phyloP scores from a whole-genome alignment of 2,888 invertebrate genomes.

The Parnassius orleans region DNA sequence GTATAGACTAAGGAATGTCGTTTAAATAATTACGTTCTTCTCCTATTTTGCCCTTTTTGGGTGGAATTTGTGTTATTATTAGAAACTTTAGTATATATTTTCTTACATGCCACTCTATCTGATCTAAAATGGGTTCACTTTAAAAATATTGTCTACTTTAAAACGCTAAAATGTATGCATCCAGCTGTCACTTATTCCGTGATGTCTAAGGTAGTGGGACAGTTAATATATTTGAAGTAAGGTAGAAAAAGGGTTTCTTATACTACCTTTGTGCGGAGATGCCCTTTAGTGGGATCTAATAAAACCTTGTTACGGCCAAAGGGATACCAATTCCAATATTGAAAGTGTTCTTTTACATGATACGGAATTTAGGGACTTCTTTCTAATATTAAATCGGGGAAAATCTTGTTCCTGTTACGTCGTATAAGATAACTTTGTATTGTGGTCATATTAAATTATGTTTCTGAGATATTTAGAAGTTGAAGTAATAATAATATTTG shows the following conservation, averaged over 20 bases:
- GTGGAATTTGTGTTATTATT: too few species aligned
- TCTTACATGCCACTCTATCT: too few species aligned
- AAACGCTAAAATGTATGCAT: constrained; percentile 31
- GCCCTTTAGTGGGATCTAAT: constrained; percentile 81
- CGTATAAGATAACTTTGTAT: constrained; percentile 47
- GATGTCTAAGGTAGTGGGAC: constrained; percentile 66
- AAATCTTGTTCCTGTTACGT: constrained; percentile 68
- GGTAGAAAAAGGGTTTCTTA: constrained; percentile 79
- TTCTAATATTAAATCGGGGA: constrained; percentile 75
- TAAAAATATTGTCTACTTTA: too few species aligned
- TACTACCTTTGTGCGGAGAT: constrained; percentile 78
- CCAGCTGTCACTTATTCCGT: constrained; percentile 37
- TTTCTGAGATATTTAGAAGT: too few species aligned
- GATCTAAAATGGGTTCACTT: too few species aligned
- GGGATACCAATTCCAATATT: constrained; percentile 80
- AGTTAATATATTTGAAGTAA: constrained; percentile 81
- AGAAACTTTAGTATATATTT: too few species aligned
- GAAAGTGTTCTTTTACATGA: constrained; percentile 81
- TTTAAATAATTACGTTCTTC: too few species aligned
- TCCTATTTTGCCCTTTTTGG: too few species aligned
- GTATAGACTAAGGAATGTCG: too few species aligned
- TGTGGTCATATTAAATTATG: constrained; percentile 32
- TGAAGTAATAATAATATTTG: too few species aligned
- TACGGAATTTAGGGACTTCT: constrained; percentile 79
- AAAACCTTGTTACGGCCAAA: constrained; percentile 81